Conservation (phyloP, 2,113 vertebrate genomes). For the Pluvialis apricaria region DNA sequence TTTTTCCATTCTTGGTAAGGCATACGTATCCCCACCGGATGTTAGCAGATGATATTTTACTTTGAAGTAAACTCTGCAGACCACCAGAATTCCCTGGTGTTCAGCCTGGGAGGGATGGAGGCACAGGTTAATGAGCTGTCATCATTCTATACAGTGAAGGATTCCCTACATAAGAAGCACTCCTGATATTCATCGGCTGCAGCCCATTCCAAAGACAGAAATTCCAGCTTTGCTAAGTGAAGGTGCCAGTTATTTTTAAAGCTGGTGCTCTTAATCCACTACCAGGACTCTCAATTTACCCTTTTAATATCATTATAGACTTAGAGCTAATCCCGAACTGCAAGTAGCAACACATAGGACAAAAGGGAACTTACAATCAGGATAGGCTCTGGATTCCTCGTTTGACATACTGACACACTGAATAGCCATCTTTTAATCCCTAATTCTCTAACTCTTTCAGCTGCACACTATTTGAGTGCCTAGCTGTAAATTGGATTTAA, state of each 20-base stretch:
- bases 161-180: background rate
- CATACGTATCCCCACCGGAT: background rate
- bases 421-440: constrained; percentile 42
- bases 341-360: background rate
- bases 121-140: constrained; percentile 4
- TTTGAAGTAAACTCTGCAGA: constrained; percentile 13
- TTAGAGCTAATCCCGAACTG: constrained; percentile 33
- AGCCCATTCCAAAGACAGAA: background rate
- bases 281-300: constrained; percentile 8
- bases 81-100: background rate
- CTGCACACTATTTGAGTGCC: background rate
- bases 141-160: background rate
- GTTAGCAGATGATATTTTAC: background rate
- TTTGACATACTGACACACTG: constrained; percentile 44
- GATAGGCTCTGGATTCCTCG: background rate
- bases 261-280: constrained; percentile 16
- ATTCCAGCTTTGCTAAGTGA: background rate
- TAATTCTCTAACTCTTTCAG: constrained; percentile 28
- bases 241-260: background rate
- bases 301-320: constrained; percentile 49
- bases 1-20: background rate
- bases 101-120: background rate
- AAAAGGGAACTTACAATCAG: constrained; percentile 39
- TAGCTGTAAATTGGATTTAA: constrained; percentile 34
- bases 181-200: background rate